These are phyloP conservation scores for Rhynchonycteris naso DNA, from an alignment of 2,797 vertebrate genomes.

Conservation along the genomic window DNA sequence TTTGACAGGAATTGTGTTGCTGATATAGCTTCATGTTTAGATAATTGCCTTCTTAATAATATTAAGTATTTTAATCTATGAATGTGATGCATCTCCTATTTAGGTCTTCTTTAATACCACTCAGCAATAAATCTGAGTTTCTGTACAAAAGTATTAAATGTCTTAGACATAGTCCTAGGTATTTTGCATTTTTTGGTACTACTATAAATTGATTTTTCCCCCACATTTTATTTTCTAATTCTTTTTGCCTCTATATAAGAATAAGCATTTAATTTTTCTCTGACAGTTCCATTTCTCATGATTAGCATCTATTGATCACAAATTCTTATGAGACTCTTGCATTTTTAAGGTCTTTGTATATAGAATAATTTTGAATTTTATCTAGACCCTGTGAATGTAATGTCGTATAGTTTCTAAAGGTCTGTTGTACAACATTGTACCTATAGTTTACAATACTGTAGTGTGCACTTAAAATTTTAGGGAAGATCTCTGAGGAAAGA, in stretches of 20 bases:
- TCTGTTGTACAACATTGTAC: neutral
- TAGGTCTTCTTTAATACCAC: neutral
- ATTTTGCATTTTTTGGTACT: too few species aligned
- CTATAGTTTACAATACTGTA: neutral
- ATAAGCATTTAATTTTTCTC: neutral
- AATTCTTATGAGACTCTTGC: neutral
- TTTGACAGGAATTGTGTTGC: neutral
- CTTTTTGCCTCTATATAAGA: neutral
- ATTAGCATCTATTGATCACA: neutral
- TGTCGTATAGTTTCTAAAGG: neutral
- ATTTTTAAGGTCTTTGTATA: neutral
- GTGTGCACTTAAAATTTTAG: neutral
- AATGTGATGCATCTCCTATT: neutral
- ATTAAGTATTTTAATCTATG: neutral
- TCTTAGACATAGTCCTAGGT: neutral
- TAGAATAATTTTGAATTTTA: neutral
- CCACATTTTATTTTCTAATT: neutral
- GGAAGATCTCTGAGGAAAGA: neutral
- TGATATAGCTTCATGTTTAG: neutral
- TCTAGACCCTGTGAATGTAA: neutral
- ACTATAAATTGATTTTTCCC: neutral
- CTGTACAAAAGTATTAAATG: neutral
- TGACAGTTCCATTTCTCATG: neutral
- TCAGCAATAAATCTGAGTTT: neutral
- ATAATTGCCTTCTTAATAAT: neutral